Evolutionary conservation across 1,140 invertebrate genomes (phyloP), one percentile per base, ranked within the genome.

Genomic region (Dinothrombium tinctorium): DNA sequence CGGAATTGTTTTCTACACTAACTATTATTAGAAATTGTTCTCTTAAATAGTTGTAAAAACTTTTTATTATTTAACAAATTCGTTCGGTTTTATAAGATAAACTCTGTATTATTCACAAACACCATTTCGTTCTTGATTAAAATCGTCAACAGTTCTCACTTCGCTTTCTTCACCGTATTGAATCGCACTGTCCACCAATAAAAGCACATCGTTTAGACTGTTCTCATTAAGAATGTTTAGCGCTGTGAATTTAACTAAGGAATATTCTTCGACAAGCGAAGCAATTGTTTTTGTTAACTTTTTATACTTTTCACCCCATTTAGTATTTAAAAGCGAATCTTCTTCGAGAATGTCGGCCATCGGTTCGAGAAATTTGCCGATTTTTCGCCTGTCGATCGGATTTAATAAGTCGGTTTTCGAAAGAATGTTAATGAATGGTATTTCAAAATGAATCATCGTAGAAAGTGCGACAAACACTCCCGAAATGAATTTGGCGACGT

Each of bases 131-230:
- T n/a, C n/a, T n/a, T n/a, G n/a, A n/a, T n/a, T n/a, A n/a, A n/a
- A n/a, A n/a, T n/a, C n/a, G n/a, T 36, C 33, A 21, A 8, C 4
- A 4, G 17, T 21, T 21, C 23, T 36, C 5, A 87, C 76, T 64
- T 98, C 92, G 28, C 70, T 64, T 61, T 96, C 86, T 60, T 96
- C 90, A 0, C 86, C 89, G 60, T 74, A 96, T 52, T 98, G 89
- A 56, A 98, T 76, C 29, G 83, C 72, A 56, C 76, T 84, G 60
- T 96, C 87, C 47, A 96, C 81, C 15, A 75, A 77, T 8, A 89
- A 46, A 38, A 89, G 59, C 12, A 94, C 60, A 56, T 94, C 79
- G 7, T 68, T 67, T 39, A 69, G 56, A 35, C 54, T 57, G 51
- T 89, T 82, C 47, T 90, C 78, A 51, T 89, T 73, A 50, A 74